These are phyloP conservation scores for Marmota flaviventris DNA, from an alignment of 2,113 vertebrate species.

Conservation along the genomic window DNA sequence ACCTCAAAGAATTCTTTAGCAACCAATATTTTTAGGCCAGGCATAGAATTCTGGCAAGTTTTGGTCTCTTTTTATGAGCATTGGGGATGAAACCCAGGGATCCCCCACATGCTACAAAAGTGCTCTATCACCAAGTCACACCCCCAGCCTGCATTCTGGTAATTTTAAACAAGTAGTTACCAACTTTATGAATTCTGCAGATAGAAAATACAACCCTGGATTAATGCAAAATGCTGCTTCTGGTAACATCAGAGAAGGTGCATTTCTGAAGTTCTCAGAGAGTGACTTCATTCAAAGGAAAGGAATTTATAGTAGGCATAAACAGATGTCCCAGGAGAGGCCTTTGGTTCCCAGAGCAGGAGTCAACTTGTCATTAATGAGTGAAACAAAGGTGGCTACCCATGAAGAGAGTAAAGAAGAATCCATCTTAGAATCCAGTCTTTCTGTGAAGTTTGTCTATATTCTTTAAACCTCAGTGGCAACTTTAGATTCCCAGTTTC, in stretches of 20 bases:
- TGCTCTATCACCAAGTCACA: neutral
- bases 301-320: neutral
- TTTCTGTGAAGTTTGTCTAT: neutral
- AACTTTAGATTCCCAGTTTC: neutral
- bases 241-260: neutral
- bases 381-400: neutral
- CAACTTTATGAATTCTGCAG: neutral
- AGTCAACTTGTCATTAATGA: neutral
- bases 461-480: neutral
- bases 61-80: neutral
- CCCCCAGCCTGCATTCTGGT: neutral
- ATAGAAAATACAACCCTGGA: neutral
- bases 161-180: neutral
- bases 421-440: neutral
- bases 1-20: neutral
- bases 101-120: neutral
- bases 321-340: neutral
- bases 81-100: no score
- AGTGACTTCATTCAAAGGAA: neutral
- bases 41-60: neutral
- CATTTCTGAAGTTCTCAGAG: neutral
- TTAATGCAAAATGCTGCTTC: neutral
- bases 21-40: neutral
- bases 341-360: neutral
- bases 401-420: neutral